Conservation (phyloP, 2,888 invertebrate species). For the Iselma pallidipennis region DNA sequence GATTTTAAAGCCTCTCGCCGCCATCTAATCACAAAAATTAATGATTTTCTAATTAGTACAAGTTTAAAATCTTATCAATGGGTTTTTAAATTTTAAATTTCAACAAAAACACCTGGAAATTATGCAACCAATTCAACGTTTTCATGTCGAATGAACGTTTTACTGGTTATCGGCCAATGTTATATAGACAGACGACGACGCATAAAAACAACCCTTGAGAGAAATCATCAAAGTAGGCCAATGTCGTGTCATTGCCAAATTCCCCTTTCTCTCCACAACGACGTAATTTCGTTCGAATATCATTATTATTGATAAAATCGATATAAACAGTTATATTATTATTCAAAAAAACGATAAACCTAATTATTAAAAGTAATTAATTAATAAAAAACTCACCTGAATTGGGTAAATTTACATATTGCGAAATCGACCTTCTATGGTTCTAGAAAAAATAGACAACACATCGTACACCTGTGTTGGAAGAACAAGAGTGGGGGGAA, state of each 20-base stretch:
- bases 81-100: too few species aligned
- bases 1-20: constrained; percentile 73
- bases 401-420: background rate
- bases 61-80: background rate
- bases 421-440: background rate
- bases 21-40: constrained; percentile 35
- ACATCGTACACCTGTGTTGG: background rate
- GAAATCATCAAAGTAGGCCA: constrained; percentile 41
- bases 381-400: background rate
- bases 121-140: constrained; percentile 23
- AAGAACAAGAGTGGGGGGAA: background rate
- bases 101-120: background rate
- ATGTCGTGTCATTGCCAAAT: constrained; percentile 44
- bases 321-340: too few species aligned
- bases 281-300: too few species aligned
- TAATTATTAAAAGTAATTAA: too few species aligned
- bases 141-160: constrained; percentile 29
- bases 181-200: constrained; percentile 26
- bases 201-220: constrained; percentile 14
- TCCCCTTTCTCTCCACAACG: constrained; percentile 44
- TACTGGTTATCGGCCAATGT: constrained; percentile 35
- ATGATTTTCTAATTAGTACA: background rate
- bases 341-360: too few species aligned
- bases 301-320: too few species aligned
- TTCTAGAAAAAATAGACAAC: background rate